Conservation (phyloP, 1,140 invertebrate species). For the Drosophila insularis region DNA sequence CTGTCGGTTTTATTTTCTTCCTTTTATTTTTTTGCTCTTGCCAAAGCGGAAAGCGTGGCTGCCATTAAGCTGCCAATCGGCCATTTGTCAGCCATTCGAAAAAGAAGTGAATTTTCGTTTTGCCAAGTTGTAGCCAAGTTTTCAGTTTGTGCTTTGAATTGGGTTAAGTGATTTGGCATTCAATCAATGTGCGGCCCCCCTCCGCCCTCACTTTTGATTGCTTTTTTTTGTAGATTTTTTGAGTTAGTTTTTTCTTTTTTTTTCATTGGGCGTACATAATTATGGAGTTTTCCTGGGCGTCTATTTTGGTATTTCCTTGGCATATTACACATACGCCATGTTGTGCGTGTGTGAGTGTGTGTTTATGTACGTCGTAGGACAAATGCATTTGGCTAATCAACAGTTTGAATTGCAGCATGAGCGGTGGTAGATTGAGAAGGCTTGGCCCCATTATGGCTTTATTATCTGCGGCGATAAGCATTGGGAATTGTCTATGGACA, state of each 20-base stretch:
- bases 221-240: not conserved
- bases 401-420: conserved; percentile 35
- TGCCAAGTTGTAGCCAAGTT: conserved; percentile 67
- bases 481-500: conserved; percentile 37
- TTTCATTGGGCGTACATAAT: conserved; percentile 43
- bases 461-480: conserved; percentile 58
- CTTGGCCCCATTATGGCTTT: conserved; percentile 47
- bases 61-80: conserved; percentile 71
- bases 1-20: not conserved
- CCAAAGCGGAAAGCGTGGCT: conserved; percentile 66
- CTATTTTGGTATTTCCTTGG: conserved; percentile 55
- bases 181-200: conserved; percentile 49
- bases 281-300: conserved; percentile 46
- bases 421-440: not conserved
- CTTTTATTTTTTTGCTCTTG: conserved; percentile 17
- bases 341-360: conserved; percentile 5
- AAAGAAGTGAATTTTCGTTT: conserved; percentile 24
- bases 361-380: conserved; percentile 2
- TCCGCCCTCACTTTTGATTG: not conserved
- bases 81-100: conserved; percentile 63
- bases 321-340: conserved; percentile 53
- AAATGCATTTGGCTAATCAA: conserved; percentile 55
- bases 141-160: conserved; percentile 50
- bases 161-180: conserved; percentile 74
- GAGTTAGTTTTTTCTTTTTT: not conserved